Base-by-base conservation (phyloP, 2,888 invertebrate species). In the Nemurella pictetii region DNA sequence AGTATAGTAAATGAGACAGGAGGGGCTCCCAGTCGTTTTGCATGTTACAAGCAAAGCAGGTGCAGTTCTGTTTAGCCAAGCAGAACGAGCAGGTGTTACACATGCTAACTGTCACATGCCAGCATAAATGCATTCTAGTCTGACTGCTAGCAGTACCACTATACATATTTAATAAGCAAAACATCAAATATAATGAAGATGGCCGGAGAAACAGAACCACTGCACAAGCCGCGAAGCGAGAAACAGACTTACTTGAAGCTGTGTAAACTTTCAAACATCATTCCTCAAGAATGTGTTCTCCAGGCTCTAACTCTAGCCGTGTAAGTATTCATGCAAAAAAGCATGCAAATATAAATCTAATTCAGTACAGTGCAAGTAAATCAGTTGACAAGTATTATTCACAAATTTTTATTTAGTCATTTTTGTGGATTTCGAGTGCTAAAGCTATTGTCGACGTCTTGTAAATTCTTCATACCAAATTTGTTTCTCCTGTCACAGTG, bases 401-500 rank as follows among this genome's bases (percentile, higher is more conserved):
- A 3, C 3, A 5, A 32, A 32, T 32, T 29, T 29, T 80, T n/a
- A 12, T 80, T 4, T 30, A 80, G 28, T 30, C 29, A 30, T 80
- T 74, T 25, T 5, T 35, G 12, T 35, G 5, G 12, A 7, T 35
- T 35, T 35, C 12, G 35, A 35, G 5, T 35, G 35, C 4, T 4
- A 35, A 12, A 4, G 12, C 35, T 35, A 35, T 4, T 7, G 12
- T 7, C 35, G 12, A 26, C 12, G n/a, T 29, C 35, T n/a, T 82
- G n/a, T 32, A 81, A 25, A 74, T 36, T 28, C 2, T 25, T 25
- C n/a, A 81, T 35, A 35, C 12, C 35, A 35, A 7, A 35, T 7
- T 7, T 35, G 73, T 35, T 83, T 84, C 80, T 30, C 77, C 32
- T 84, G 83, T 55, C 9, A 32, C 32, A 90, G 90, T 83, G 86